A percentile compares a stretch with the other conserved stretches of the same genome.
Evolutionary conservation across 2,113 vertebrate species (phyloP).

Genomic region (Urocynchramus pylzowi): DNA sequence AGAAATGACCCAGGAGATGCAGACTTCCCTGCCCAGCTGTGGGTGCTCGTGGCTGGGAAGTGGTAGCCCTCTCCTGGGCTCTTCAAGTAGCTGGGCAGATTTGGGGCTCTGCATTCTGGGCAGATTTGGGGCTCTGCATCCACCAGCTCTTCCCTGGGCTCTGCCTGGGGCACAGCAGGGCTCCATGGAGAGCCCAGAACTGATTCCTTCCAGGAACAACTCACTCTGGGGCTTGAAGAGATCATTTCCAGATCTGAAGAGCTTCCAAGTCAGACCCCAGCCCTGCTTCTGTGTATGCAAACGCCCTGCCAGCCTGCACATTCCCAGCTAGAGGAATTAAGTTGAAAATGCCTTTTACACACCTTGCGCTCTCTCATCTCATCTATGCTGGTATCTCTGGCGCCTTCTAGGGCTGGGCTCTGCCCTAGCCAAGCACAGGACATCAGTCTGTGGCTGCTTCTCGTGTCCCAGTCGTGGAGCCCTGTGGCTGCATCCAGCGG

Average conservation of each 20-base stretch:
- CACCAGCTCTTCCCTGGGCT: background rate
- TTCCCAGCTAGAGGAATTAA: background rate
- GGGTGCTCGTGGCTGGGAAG: background rate
- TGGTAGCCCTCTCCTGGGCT: background rate
- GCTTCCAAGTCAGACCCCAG: background rate
- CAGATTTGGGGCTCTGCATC: background rate
- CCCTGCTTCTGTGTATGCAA: background rate
- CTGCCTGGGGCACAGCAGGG: no score
- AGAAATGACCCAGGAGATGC: background rate
- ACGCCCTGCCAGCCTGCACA: background rate
- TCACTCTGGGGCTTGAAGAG: background rate
- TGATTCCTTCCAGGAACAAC: background rate
- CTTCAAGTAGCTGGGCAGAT: background rate
- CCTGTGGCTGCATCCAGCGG: fast-evolving
- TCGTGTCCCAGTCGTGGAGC: fast-evolving
- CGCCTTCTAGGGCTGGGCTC: background rate
- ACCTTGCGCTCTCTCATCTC: background rate
- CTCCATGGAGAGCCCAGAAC: background rate
- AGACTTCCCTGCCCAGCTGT: constrained; percentile 4
- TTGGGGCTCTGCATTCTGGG: background rate
- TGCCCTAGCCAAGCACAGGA: background rate
- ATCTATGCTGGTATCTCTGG: background rate
- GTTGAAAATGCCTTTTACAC: background rate
- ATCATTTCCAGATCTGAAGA: background rate
- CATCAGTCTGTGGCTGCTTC: fast-evolving